Evolutionary conservation across 2,888 invertebrate genomes (phyloP), one percentile per base, ranked within the genome.

Genomic region (Clitarchus hookeri): DNA sequence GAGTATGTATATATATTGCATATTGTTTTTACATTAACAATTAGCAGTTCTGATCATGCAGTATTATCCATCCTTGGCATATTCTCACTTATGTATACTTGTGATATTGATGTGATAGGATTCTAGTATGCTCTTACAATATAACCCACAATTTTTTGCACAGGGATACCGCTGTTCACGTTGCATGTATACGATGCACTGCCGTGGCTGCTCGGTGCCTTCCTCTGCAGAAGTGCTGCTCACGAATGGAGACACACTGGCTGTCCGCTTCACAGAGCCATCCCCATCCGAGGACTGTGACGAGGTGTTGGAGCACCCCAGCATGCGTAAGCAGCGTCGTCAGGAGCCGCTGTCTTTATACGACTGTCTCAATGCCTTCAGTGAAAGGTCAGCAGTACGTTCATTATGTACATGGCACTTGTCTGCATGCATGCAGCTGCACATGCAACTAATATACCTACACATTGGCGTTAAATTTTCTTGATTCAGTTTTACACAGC

Each of bases 281-380:
- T 65, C n/a, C 23, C 90, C 91, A 85, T 90, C 91, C 85, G 91
- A 91, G 87, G 89, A 90, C 80, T 89, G 91, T 83, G 90, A 91
- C 6, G 11, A 84, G 54, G 3, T 88, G 88, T 90, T 90, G 0
- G 92, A 93, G 88, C 93, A 94, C 89, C 89, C 91, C 85, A 93
- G 93, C 79, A 91, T 93, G 90, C 91, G 91, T 85, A 91, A 91
- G 85, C 91, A 91, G 87, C 91, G 93, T 85, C 91, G 92, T n/a
- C 91, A 92, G 87, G 92, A 93, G 88, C 92, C 93, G 0, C 91
- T 94, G 54, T 92, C 93, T n/a, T 91, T 94, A 23, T 92, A 93
- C 88, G 94, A 94, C 89, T 94, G 95, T 90, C 92, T 95, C 86
- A 92, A 93, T 89, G 94, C 94, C 87, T 95, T 95, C 91, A 94